These are phyloP conservation scores for Limnephilus marmoratus DNA, from an alignment of 2,888 invertebrate species.

Conservation along the genomic window DNA sequence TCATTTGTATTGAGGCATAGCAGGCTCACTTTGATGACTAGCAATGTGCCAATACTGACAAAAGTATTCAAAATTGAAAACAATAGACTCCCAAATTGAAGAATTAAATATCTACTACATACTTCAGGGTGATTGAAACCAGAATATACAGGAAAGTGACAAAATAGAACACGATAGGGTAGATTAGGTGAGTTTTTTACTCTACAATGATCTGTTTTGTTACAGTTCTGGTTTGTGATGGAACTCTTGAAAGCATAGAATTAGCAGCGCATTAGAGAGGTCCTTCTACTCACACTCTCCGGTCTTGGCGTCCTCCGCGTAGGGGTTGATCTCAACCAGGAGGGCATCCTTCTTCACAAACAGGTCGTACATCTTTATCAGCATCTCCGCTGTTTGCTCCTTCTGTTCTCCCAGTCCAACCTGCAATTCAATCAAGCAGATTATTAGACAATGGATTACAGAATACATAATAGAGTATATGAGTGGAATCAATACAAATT, in stretches of 20 bases:
- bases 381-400: constrained; percentile 85
- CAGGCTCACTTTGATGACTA: too few relatives aligned
- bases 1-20: too few relatives aligned
- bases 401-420: constrained; percentile 85
- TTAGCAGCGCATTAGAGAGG: background rate
- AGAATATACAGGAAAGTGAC: too few relatives aligned
- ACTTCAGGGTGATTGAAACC: too few relatives aligned
- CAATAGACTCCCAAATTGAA: too few relatives aligned
- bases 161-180: too few relatives aligned
- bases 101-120: too few relatives aligned
- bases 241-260: constrained; percentile 36
- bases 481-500: too few relatives aligned
- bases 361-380: constrained; percentile 89
- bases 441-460: background rate
- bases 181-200: too few relatives aligned
- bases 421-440: constrained; percentile 67
- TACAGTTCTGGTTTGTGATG: background rate
- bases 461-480: background rate
- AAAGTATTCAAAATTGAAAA: too few relatives aligned
- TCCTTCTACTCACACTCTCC: constrained; percentile 80
- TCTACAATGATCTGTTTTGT: too few relatives aligned
- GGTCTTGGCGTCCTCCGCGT: constrained; percentile 90
- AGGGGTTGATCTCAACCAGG: constrained; percentile 95
- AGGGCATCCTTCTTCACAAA: constrained; percentile 94
- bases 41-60: too few relatives aligned